Conservation (phyloP, 1,140 invertebrate species). For the Drosophila sechellia region DNA sequence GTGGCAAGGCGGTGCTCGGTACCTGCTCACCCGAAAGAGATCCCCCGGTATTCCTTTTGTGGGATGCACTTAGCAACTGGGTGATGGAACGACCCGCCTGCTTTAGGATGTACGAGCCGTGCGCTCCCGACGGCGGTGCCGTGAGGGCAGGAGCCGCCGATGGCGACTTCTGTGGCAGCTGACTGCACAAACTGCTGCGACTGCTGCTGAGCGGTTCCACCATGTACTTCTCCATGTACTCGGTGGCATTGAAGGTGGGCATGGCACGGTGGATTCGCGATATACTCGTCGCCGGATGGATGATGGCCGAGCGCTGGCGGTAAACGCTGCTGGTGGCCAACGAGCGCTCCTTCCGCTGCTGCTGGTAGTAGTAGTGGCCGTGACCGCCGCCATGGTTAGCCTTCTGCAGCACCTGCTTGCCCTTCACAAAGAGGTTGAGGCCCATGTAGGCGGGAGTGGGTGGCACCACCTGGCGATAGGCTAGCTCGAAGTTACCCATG, state of each 20-base stretch:
- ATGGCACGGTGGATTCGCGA: conserved; percentile 75
- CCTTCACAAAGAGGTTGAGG: conserved; percentile 81
- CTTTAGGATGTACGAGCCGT: conserved; percentile 62
- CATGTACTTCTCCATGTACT: conserved; percentile 81
- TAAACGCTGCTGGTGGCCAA: conserved; percentile 70
- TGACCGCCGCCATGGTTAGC: conserved; percentile 36
- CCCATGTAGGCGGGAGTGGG: conserved; percentile 94
- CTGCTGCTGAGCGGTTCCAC: conserved; percentile 69
- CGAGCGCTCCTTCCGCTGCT: conserved; percentile 66
- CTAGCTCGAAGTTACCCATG: conserved; percentile 94
- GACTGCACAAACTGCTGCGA: conserved; percentile 63
- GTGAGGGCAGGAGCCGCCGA: conserved; percentile 6
- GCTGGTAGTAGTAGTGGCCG: conserved; percentile 61
- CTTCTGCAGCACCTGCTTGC: conserved; percentile 79
- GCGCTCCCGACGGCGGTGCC: conserved; percentile 12
- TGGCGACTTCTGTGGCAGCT: conserved; percentile 38
- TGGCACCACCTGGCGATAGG: conserved; percentile 90
- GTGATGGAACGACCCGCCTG: conserved; percentile 72
- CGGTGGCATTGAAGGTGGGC: conserved; percentile 82
- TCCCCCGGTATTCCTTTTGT: conserved; percentile 52
- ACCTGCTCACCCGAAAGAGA: conserved; percentile 16
- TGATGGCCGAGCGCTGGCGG: conserved; percentile 65
- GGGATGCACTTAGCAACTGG: conserved; percentile 59
- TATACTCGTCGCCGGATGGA: conserved; percentile 52
- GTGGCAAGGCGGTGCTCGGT: conserved; percentile 44